Conservation (phyloP, 2,797 vertebrate species). For the Picus viridis region DNA sequence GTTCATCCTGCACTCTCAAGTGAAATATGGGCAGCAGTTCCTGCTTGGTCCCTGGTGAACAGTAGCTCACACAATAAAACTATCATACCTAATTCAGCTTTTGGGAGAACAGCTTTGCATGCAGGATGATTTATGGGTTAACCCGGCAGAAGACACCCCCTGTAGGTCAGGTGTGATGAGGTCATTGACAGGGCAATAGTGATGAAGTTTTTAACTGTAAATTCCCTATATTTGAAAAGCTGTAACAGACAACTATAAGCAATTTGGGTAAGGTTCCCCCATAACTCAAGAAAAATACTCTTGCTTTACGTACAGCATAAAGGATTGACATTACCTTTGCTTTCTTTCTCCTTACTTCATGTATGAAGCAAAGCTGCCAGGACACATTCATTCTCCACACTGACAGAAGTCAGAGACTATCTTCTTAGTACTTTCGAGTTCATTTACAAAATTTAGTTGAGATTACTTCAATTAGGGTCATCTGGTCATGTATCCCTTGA, state of each 20-base stretch:
- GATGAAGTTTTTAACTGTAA: constrained; percentile 51
- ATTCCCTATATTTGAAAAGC: constrained; percentile 57
- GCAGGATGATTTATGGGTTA: constrained; percentile 66
- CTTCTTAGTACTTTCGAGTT: constrained; percentile 49
- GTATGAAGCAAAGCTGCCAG: constrained; percentile 10
- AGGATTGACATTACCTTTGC: constrained; percentile 8
- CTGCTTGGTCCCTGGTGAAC: constrained; percentile 56
- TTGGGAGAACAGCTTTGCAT: constrained; percentile 36
- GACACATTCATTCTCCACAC: neutral
- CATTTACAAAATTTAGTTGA: constrained; percentile 45
- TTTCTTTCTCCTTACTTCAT: neutral
- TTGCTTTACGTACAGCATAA: neutral
- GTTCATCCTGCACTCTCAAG: constrained; percentile 45
- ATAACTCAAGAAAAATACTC: constrained; percentile 40
- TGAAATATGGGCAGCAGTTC: constrained; percentile 61
- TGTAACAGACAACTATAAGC: constrained; percentile 63
- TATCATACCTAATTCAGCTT: constrained; percentile 70
- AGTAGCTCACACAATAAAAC: constrained; percentile 75
- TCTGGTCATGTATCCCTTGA: constrained; percentile 72
- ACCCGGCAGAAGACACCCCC: constrained; percentile 63
- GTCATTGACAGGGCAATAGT: constrained; percentile 69
- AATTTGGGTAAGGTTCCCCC: constrained; percentile 39
- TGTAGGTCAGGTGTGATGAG: constrained; percentile 70
- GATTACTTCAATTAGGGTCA: constrained; percentile 73
- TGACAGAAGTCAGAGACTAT: constrained; percentile 36